Conservation (phyloP, 2,113 vertebrate species). For the Mustela nigripes region DNA sequence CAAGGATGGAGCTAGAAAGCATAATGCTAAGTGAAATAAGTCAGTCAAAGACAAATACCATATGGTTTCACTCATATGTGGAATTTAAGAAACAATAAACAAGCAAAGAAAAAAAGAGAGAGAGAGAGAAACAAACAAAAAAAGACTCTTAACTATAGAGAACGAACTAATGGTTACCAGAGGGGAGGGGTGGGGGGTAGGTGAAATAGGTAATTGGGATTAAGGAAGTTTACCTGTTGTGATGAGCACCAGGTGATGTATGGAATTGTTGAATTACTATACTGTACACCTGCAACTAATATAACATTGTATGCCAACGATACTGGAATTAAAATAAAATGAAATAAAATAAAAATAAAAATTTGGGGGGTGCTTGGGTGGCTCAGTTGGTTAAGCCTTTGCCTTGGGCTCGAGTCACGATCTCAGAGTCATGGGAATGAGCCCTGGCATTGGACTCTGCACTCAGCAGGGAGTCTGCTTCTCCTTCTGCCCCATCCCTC, state of each 20-base stretch:
- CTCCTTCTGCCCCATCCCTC: not conserved
- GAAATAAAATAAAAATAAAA: not conserved
- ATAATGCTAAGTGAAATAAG: no score
- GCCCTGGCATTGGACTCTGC: not conserved
- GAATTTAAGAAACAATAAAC: no score
- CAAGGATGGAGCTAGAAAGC: no score
- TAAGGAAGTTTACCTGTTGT: not conserved
- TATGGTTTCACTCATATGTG: no score
- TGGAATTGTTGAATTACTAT: not conserved
- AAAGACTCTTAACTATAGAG: no score
- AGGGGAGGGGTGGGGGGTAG: not conserved
- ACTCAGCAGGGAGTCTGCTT: not conserved
- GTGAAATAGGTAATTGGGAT: not conserved
- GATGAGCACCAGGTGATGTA: not conserved
- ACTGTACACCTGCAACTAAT: not conserved
- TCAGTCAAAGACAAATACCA: no score
- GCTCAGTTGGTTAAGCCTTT: no score
- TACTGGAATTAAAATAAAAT: not conserved
- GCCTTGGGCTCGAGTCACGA: not conserved
- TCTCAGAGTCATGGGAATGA: not conserved
- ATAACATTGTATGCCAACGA: not conserved
- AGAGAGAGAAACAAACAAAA: no score
- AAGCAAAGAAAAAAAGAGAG: no score
- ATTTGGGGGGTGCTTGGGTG: no score
- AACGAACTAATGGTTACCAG: no score